A percentile compares a stretch with the other conserved stretches of the same genome.
phyloP scores from a whole-genome alignment of 2,113 vertebrate genomes.

The Penelope pileata region DNA sequence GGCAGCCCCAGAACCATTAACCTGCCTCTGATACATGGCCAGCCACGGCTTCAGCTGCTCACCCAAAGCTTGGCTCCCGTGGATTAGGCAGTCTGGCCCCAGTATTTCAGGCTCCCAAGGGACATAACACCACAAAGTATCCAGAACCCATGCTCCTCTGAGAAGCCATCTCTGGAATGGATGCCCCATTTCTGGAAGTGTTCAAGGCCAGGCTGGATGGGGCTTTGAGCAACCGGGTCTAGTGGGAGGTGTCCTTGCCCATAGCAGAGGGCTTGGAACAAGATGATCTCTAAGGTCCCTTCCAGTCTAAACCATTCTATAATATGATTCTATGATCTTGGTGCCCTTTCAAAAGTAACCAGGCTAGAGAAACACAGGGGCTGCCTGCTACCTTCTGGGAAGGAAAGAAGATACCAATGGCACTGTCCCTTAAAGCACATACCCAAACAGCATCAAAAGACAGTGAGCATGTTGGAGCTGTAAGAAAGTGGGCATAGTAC shows the following conservation, averaged over 20 bases:
- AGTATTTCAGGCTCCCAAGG: background rate
- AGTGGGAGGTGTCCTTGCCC: no score
- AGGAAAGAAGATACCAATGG: background rate
- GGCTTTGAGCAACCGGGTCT: no score
- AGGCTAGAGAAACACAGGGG: background rate
- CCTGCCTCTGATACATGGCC: background rate
- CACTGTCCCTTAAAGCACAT: background rate
- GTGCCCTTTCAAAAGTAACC: background rate
- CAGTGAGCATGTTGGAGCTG: background rate
- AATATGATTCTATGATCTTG: no score
- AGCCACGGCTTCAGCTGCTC: background rate
- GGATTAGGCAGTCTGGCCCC: background rate
- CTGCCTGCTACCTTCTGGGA: background rate
- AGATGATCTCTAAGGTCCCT: no score
- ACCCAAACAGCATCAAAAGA: background rate
- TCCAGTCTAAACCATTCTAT: no score
- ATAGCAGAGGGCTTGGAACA: no score
- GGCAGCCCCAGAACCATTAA: fast-evolving
- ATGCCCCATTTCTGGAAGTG: no score
- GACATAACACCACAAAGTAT: background rate
- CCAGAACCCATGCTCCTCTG: background rate
- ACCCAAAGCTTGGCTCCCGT: background rate
- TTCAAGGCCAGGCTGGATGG: no score
- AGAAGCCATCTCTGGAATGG: background rate
- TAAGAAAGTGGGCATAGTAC: background rate